Percentiles rank a stretch among this genome's conserved stretches.
phyloP scores from a whole-genome alignment of 2,797 vertebrate genomes.

The Forpus xanthops region DNA sequence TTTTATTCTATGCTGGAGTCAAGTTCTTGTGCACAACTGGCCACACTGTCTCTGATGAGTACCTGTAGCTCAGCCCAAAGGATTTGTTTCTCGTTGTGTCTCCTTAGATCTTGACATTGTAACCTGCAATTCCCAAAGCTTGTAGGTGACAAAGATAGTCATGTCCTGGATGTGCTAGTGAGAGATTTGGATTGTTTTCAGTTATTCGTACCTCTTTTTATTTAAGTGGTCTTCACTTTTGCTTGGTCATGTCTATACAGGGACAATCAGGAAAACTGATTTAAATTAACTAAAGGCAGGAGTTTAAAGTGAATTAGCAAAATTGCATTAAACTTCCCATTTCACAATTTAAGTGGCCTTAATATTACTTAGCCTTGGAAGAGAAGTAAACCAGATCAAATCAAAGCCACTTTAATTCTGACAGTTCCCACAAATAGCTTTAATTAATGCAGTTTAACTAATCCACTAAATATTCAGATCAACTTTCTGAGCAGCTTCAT shows the following conservation, averaged over 20 bases:
- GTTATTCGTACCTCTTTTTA: not conserved
- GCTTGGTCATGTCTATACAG: not conserved
- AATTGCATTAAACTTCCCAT: slow-evolving; percentile 20
- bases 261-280: not conserved
- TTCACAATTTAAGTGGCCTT: slow-evolving; percentile 37
- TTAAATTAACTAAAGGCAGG: slow-evolving; percentile 51
- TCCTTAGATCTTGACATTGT: not conserved
- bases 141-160: not conserved
- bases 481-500: slow-evolving; percentile 3
- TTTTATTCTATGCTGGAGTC: not conserved
- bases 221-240: not conserved
- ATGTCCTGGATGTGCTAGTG: not conserved
- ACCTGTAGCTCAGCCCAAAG: not conserved
- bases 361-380: slow-evolving; percentile 53
- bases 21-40: not conserved
- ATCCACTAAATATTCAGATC: slow-evolving; percentile 52
- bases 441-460: slow-evolving; percentile 55
- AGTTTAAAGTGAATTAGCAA: slow-evolving; percentile 44
- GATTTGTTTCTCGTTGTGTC: not conserved
- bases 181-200: not conserved
- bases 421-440: slow-evolving; percentile 31
- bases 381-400: slow-evolving; percentile 56
- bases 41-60: not conserved
- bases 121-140: not conserved
- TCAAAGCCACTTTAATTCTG: slow-evolving; percentile 42